These are phyloP conservation scores for Acanthococcus lagerstroemiae DNA, from an alignment of 2,888 invertebrate species.

Conservation along the genomic window DNA sequence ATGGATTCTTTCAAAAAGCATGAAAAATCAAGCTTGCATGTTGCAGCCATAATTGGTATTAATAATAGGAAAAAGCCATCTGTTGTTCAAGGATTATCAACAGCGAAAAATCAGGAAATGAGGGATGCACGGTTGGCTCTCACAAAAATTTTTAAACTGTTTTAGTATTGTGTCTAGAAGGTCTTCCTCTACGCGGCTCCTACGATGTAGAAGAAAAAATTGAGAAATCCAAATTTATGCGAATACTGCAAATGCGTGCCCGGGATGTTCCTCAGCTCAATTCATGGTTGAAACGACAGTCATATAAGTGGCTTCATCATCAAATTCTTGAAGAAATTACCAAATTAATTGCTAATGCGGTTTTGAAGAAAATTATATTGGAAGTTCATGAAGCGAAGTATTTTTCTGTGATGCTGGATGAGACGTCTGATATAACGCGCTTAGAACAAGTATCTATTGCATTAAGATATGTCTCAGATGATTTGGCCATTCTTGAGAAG, in stretches of 20 bases:
- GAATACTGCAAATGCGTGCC: background rate
- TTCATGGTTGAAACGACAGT: background rate
- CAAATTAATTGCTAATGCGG: background rate
- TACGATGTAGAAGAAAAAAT: background rate
- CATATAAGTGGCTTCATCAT: background rate
- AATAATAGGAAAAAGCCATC: background rate
- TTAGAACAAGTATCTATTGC: background rate
- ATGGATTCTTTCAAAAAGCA: background rate
- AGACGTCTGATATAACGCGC: background rate
- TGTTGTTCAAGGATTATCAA: background rate
- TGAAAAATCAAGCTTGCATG: background rate
- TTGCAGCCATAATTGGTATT: background rate
- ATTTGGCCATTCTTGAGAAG: background rate
- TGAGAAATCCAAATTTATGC: too few species aligned
- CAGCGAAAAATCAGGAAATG: background rate
- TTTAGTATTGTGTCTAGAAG: background rate
- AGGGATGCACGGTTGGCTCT: background rate
- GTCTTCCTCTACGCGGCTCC: background rate
- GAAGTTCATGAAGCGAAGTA: background rate
- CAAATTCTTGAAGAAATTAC: background rate
- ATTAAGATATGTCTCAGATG: background rate
- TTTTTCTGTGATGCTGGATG: background rate
- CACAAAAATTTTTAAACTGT: background rate
- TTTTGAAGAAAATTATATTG: background rate
- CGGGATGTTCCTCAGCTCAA: background rate